A percentile compares a stretch with the other conserved stretches of the same genome.
Evolutionary conservation across 2,113 vertebrate species (phyloP).

Genomic region (Smithornis capensis): DNA sequence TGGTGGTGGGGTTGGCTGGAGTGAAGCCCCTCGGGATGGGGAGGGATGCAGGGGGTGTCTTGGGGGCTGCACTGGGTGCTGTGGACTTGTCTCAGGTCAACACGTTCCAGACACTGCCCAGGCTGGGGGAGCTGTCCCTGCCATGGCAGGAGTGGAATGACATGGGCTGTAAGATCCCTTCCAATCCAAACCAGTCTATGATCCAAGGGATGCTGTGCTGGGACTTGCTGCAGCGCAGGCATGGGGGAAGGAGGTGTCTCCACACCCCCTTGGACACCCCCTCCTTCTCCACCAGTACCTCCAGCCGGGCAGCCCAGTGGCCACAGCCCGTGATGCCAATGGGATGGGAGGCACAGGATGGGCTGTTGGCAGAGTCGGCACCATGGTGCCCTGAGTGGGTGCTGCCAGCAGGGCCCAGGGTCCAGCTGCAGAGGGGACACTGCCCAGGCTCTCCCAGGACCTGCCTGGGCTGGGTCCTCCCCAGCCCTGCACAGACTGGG

Average conservation of each 20-base stretch:
- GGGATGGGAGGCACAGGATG: accelerated
- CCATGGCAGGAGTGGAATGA: neutral
- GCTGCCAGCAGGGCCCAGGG: neutral
- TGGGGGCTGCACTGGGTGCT: neutral
- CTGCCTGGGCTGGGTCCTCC: neutral
- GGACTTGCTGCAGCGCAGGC: neutral
- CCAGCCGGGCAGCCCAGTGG: neutral
- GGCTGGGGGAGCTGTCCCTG: neutral
- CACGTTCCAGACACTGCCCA: neutral
- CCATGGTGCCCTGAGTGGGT: accelerated
- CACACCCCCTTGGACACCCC: accelerated
- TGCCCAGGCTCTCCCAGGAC: neutral
- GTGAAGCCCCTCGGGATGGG: accelerated
- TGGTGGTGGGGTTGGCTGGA: neutral
- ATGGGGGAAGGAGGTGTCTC: neutral
- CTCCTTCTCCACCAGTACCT: neutral
- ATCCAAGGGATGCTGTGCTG: accelerated
- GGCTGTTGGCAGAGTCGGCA: neutral
- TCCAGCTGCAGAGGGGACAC: neutral
- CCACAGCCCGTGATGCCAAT: accelerated
- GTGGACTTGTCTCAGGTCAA: neutral
- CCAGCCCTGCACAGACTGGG: neutral
- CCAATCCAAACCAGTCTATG: neutral
- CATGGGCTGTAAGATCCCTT: neutral
- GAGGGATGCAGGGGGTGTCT: neutral